Evolutionary conservation across 1,140 invertebrate species (phyloP), one percentile per base, ranked within the genome.

Genomic region (Coenobita brevimanus): DNA sequence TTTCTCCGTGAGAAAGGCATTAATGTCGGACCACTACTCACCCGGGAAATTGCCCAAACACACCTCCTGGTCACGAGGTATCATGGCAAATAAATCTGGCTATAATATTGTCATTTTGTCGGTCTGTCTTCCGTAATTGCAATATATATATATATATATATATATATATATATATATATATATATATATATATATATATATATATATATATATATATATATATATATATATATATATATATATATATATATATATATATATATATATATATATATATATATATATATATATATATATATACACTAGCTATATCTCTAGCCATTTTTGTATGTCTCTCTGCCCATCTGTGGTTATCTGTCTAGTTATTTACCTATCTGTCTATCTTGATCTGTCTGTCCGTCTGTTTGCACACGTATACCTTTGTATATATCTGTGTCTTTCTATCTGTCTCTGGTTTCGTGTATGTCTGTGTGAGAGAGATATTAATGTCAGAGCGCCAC

Each of bases 221-320:
- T 54, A 50, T 78, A 50, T 78, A 10, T 78, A 50, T 54, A 78
- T 46, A 24, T 46, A 78, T 46, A 78, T 46, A 78, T 46, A 78
- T 46, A 78, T 46, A 78, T 78, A 78, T 78, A 78, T 78, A 78
- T 78, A 78, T 78, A 78, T 78, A 78, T 78, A 78, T 78, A 78
- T 78, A 78, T 78, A 78, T 78, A 78, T 78, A 78, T 78, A 78
- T 78, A 78, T 78, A 46, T 78, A 78, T 78, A 78, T 78, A 78
- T 78, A 78, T 78, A 78, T 78, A 78, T 78, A 78, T 78, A 46
- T 78, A 78, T 78, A 78, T 78, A 46, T 46, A 46, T 46, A 78
- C 30, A 78, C n/a, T 50, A 78, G 21, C 41, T 50, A 78, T 50
- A 78, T 46, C 13, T 71, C 21, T 3, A 71, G 21, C 2, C 13